Base-by-base conservation (phyloP, 2,888 invertebrate genomes). In the Thumatha senex region DNA sequence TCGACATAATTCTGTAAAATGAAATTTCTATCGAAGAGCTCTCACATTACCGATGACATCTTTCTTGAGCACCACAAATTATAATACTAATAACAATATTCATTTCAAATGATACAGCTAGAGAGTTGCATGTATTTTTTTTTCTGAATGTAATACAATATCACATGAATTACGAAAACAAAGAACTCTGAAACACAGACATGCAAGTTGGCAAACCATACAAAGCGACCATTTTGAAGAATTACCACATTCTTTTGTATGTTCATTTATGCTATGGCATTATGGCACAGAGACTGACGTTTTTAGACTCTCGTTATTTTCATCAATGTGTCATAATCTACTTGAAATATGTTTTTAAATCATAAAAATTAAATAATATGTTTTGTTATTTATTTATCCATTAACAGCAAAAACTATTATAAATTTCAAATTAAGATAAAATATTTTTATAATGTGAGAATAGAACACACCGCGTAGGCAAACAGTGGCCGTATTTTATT, bases 141-240 rank as follows among this genome's bases (percentile, higher is more conserved):
- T 71, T 58, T 66, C 62, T 75, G 67, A 71, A 70, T 70, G 64
- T 67, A 65, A 64, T 63, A 76, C 31, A 11, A 67, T 81, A 76
- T 63, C 61, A 63, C 74, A 73, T 61, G 70, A 81, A 83, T 76
- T 81, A 86, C 61, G 86, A 90, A 86, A 91, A 91, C 90, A 91
- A 91, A 91, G 91, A 85, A 89, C 85, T 86, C 75, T 80, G 82
- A 84, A 89, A 86, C 88, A 88, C 87, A 86, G 89, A 90, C 89
- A 88, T 89, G 89, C 92, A 92, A 92, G 92, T 92, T 92, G 92
- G 92, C 92, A 93, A 93, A 92, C 92, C 91, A 90, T 90, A 91
- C 92, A 89, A 89, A 93, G 94, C 94, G 93, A 94, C 94, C 94
- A 94, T 94, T 93, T 94, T 94, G 94, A 90, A 92, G 89, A 94